Base-by-base conservation (phyloP, 2,888 invertebrate species). In the Drosophila mimetica region DNA sequence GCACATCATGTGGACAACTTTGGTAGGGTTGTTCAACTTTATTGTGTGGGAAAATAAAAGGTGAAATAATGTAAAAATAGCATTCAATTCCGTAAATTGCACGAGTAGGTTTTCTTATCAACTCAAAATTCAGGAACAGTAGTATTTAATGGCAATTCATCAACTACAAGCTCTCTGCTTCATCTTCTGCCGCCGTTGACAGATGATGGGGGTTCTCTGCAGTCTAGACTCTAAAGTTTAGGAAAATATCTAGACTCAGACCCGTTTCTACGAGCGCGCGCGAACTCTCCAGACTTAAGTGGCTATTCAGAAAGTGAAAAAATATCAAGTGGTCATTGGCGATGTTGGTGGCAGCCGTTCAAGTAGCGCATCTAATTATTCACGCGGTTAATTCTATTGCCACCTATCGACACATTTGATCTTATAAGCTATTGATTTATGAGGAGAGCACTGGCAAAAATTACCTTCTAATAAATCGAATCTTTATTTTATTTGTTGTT, bases 291-390 rank as follows among this genome's bases (percentile, higher is more conserved):
- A 59, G 59, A 20, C 42, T 77, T 51, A 46, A 80, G 86, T 65
- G 83, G 69, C 52, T 54, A 74, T 74, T 50, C 58, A 74, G 37
- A 48, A 37, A 34, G 25, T 50, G 20, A 13, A 16, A 48, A 67
- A 71, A 63, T 55, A 69, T 74, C 51, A 86, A 86, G 61, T 67
- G 67, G 46, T 67, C 71, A 46, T 51, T 22, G 46, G 42, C 66
- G 67, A 76, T 59, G 59, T 58, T 86, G 81, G 67, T 86, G 86
- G 71, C 71, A 71, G 66, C 54, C 42, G 25, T 36, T 69, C 36
- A 39, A 69, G 72, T 39, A 30, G 55, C 54, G 47, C 79, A 64
- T 64, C 67, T 79, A 50, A 64, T 61, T 65, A 67, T 71, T 69
- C 52, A 71, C 64, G 64, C 65, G 60, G 67, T 36, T 64, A 66